Base-by-base conservation (phyloP, 2,888 invertebrate genomes). In the Argyresthia albistria region DNA sequence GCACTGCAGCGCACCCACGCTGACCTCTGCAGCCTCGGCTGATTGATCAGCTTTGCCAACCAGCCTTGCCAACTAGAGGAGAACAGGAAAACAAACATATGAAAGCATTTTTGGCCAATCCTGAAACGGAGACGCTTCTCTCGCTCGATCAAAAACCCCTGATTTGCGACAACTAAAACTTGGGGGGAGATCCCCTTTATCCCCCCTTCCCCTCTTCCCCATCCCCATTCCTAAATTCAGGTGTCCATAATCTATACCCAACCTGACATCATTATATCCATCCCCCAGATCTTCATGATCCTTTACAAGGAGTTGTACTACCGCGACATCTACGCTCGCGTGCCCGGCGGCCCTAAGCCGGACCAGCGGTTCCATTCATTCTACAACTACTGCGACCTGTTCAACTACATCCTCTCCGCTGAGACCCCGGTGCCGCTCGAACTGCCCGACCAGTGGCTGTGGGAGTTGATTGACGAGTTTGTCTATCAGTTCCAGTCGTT, bases 401-500 rank as follows among this genome's bases (percentile, higher is more conserved):
- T 99, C 87, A 98, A 99, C 81, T 94, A 95, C 69, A 97, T 99
- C 62, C 89, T 99, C 56, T 95, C 96, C 64, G 93, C 96, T 0
- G 93, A 94, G 59, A 93, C 93, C 37, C 98, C 98, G 0, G 95
- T 97, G 0, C 91, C 93, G 2, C 81, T 98, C 51, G 97, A 97
- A 72, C 80, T 99, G 55, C 99, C 99, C 10, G 98, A 99, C 82
- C 95, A 98, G 70, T 99, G 99, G 99, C 88, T 99, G 36, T 99
- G 99, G 99, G 99, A 99, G 76, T 92, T 99, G 51, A 96, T 99
- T 61, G 99, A 99, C 83, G 99, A 99, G 76, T 99, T 99, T 83
- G 97, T 99, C 43, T 99, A 99, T 72, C 99, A 99, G 83, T 95
- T 98, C 84, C 95, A 97, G 87, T 93, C 97, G 56, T 94, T 95